Evolutionary conservation across 1,140 invertebrate genomes (phyloP).

Genomic region (Glossosoma conforme): DNA sequence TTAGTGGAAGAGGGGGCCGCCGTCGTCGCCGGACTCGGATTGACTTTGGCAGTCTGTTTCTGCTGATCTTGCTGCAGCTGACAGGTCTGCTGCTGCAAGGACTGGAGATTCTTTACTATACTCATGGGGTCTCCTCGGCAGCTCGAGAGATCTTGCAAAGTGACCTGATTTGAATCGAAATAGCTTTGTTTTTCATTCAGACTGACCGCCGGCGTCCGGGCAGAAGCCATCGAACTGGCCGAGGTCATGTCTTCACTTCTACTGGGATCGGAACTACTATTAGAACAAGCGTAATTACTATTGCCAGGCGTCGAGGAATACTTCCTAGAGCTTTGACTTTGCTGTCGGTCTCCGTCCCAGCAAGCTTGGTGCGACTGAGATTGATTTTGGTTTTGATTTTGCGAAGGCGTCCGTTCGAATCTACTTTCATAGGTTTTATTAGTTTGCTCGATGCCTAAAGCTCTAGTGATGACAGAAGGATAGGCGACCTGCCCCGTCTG

Average conservation of each 20-base stretch:
- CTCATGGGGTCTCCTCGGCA: slow-evolving; percentile 69
- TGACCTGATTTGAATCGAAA: slow-evolving; percentile 55
- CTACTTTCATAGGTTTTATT: slow-evolving; percentile 57
- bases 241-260: slow-evolving; percentile 15
- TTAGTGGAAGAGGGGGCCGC: slow-evolving; percentile 35
- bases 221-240: slow-evolving; percentile 12
- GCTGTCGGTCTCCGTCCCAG: slow-evolving; percentile 42
- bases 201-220: slow-evolving; percentile 33
- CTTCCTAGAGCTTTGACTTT: slow-evolving; percentile 25
- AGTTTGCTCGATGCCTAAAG: slow-evolving; percentile 55
- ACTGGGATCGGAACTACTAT: slow-evolving; percentile 13
- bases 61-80: slow-evolving; percentile 48
- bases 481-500: slow-evolving; percentile 61
- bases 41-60: slow-evolving; percentile 46
- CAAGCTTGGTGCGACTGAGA: slow-evolving; percentile 44
- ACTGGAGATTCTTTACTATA: slow-evolving; percentile 67
- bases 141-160: slow-evolving; percentile 63
- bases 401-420: slow-evolving; percentile 53
- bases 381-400: slow-evolving; percentile 36
- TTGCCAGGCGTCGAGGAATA: slow-evolving; percentile 33
- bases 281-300: slow-evolving; percentile 31
- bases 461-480: slow-evolving; percentile 66
- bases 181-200: slow-evolving; percentile 44
- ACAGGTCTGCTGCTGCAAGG: slow-evolving; percentile 56
- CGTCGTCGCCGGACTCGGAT: slow-evolving; percentile 36